Percentiles rank a stretch among this genome's conserved stretches.
phyloP scores from a whole-genome alignment of 2,113 vertebrate genomes.

The Chaetorhynchus papuensis region DNA sequence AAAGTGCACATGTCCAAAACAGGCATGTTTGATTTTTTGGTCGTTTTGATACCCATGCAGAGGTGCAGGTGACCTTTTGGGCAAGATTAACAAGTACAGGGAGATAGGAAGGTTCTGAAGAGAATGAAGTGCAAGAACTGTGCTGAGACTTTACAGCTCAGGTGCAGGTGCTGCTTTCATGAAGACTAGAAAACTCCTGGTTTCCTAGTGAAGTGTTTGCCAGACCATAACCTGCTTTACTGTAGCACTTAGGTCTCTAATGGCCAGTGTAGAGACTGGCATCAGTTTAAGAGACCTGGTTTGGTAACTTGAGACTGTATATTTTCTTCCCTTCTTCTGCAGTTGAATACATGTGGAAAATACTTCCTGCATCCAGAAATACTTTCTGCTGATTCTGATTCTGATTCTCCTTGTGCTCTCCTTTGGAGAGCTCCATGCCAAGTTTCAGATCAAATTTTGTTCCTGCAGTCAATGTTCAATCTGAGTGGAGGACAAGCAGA shows the following conservation, averaged over 20 bases:
- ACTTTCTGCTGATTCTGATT: not conserved
- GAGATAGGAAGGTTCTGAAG: not conserved
- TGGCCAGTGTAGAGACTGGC: not conserved
- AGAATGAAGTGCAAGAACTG: not conserved
- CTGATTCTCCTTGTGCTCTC: not conserved
- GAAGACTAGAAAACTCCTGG: not conserved
- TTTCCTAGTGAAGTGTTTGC: not conserved
- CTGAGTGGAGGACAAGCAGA: not conserved
- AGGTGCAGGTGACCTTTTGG: not conserved
- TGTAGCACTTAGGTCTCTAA: not conserved
- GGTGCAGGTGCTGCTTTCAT: not conserved
- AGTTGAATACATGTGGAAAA: not conserved
- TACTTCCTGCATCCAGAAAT: not conserved
- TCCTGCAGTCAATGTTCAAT: rapidly evolving
- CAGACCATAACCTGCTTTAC: not conserved
- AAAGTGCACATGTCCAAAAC: not conserved
- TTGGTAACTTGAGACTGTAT: not conserved
- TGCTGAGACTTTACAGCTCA: not conserved
- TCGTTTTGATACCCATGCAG: not conserved
- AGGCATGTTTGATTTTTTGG: not conserved
- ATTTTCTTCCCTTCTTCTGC: not conserved
- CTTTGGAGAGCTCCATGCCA: not conserved
- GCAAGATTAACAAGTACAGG: not conserved
- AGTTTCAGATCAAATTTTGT: not conserved
- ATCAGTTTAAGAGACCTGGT: not conserved